Evolutionary conservation across 2,113 vertebrate genomes (phyloP).

Genomic region (Cardinalis cardinalis): DNA sequence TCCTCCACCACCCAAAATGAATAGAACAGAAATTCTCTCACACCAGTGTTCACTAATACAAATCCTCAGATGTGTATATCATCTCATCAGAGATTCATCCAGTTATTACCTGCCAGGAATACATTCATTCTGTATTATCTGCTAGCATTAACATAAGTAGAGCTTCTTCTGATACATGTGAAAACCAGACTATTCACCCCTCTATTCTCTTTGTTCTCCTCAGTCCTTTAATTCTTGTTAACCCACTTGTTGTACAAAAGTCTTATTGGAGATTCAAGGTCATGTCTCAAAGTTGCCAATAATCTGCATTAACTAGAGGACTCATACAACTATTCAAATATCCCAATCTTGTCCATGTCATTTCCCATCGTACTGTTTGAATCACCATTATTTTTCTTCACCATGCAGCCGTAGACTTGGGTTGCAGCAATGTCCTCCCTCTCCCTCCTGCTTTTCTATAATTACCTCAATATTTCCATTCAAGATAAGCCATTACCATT

Average conservation of each 20-base stretch:
- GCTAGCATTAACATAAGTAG: background rate
- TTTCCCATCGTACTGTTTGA: background rate
- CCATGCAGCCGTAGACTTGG: fast-evolving
- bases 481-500: background rate
- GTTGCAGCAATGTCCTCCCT: background rate
- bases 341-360: background rate
- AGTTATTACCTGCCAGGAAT: background rate
- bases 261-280: background rate
- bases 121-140: background rate
- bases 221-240: background rate
- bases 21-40: background rate
- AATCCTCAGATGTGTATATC: background rate
- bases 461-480: background rate
- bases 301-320: background rate
- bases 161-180: background rate
- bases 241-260: background rate
- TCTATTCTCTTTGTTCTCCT: background rate
- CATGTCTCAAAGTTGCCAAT: background rate
- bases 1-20: background rate
- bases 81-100: background rate
- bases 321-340: background rate
- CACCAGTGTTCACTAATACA: background rate
- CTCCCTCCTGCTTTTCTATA: background rate
- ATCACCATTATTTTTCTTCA: background rate
- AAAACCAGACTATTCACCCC: background rate